Evolutionary conservation across 1,140 invertebrate species (phyloP).

Genomic region (Hycleus phaleratus): DNA sequence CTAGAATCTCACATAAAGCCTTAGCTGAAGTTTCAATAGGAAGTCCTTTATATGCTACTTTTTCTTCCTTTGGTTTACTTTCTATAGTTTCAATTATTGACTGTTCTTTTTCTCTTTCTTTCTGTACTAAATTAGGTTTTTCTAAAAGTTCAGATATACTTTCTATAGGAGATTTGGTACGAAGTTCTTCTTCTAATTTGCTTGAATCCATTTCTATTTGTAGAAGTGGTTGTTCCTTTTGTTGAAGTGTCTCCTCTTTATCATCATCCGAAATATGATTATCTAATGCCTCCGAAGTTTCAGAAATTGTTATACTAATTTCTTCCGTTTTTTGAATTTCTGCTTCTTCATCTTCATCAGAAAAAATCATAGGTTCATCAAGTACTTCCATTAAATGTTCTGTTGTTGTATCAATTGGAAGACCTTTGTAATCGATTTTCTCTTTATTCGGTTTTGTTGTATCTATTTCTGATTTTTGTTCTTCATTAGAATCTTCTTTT

Average conservation of each 20-base stretch:
- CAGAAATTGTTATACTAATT: not conserved
- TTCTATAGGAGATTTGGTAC: too few relatives aligned
- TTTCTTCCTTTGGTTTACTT: not conserved
- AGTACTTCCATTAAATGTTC: not conserved
- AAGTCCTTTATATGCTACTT: slow-evolving; percentile 39
- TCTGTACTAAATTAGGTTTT: too few relatives aligned
- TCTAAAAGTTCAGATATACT: too few relatives aligned
- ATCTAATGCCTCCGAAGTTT: not conserved
- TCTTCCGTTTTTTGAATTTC: not conserved
- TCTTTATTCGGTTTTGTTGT: not conserved
- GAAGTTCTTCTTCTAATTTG: too few relatives aligned
- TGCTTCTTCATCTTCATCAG: slow-evolving; percentile 19
- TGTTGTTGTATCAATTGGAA: not conserved
- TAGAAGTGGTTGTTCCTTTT: not conserved
- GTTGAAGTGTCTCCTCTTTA: too few relatives aligned
- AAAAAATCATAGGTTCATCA: slow-evolving; percentile 4
- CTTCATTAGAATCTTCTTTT: too few relatives aligned
- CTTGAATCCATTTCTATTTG: too few relatives aligned
- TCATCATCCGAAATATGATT: too few relatives aligned
- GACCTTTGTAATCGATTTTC: not conserved
- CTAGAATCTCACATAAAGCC: slow-evolving; percentile 43
- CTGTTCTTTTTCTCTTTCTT: too few relatives aligned
- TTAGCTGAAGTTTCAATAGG: slow-evolving; percentile 44
- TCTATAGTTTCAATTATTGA: not conserved
- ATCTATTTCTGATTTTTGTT: too few relatives aligned